Base-by-base conservation (phyloP, 2,797 vertebrate species). In the Enteromius mattozi region DNA sequence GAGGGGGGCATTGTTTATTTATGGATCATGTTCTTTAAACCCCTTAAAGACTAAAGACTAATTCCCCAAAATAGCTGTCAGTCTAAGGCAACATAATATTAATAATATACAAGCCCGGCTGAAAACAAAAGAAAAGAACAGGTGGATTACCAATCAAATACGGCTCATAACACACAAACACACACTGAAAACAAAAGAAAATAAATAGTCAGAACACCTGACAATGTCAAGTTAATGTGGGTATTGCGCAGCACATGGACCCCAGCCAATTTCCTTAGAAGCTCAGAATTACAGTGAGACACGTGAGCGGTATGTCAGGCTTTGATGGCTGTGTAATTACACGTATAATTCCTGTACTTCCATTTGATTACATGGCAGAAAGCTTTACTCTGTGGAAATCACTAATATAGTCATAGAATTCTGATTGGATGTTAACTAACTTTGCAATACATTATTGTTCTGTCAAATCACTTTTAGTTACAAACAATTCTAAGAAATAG, bases 41-140 rank as follows among this genome's bases (percentile, higher is more conserved):
- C 93, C 94, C 91, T 91, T 74, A 91, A 94, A 95, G 94, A 94
- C 92, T 75, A 91, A 93, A 95, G 87, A 91, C 74, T 85, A 92
- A 94, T 93, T 94, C 92, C 92, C 91, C 87, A 85, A 92, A 92
- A 92, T 94, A 90, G 92, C 92, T 95, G 92, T 94, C 92, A 90
- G 89, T 82, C 75, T 90, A 79, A 88, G 56, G 89, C 88, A 91
- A 93, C 91, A 85, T 54, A 68, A 78, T 91, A 94, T 96, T 83
- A 96, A 96, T 96, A 94, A 92, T 95, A 93, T 91, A 94, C 91
- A 91, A 90, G 90, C 82, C 65, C 84, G 85, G 24, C 40, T 61
- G 65, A 86, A 94, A 79, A 90, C 92, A 91, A 92, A 94, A 93
- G 90, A 89, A 82, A 91, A 88, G 83, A 93, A 95, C 94, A 94